Base-by-base conservation (phyloP, 2,113 vertebrate species). In the Myotis davidii region DNA sequence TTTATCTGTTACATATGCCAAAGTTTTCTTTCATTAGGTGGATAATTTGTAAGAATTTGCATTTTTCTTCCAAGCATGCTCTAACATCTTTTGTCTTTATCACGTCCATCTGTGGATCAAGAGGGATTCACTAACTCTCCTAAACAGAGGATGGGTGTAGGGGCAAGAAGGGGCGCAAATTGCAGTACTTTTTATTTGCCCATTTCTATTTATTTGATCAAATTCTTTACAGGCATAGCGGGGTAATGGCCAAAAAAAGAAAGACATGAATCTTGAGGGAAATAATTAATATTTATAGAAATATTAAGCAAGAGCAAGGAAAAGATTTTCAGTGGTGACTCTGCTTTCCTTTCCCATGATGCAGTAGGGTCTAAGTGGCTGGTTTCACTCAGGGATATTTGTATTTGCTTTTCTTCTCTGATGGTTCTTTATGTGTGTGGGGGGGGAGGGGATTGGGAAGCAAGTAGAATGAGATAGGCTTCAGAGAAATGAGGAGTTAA, bases 401-500 rank as follows among this genome's bases (percentile, higher is more conserved):
- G 29, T 82, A 88, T 85, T 90, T 90, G 65, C 20, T 94, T 97
- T 90, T 65, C 42, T 94, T 82, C 67, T 52, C 11, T 94, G 52
- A 52, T 76, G 39, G 34, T 95, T 85, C 7, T 82, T 12, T 54
- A 23, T 32, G 64, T 45, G 39, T 50, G 7, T 25, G 72, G 77
- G 6, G 77, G 6, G 23, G 85, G 27, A 85, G 13, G 25, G 56
- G 70, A 74, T 82, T 16, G 32, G 76, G 76, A 88, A 94, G 17
- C 13, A 81, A 77, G 14, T 12, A 67, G 39, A 95, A 91, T 70
- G 23, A 90, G 52, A 90, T 0, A 52, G 67, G 16, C 65, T 90
- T 91, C 67, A 96, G 78, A 84, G 42, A 95, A 93, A 95, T 42
- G 25, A 94, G 39, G 74, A 74, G 42, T 87, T 94, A 82, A 82